Conservation (phyloP, 2,797 vertebrate genomes). For the Acropternis orthonyx region DNA sequence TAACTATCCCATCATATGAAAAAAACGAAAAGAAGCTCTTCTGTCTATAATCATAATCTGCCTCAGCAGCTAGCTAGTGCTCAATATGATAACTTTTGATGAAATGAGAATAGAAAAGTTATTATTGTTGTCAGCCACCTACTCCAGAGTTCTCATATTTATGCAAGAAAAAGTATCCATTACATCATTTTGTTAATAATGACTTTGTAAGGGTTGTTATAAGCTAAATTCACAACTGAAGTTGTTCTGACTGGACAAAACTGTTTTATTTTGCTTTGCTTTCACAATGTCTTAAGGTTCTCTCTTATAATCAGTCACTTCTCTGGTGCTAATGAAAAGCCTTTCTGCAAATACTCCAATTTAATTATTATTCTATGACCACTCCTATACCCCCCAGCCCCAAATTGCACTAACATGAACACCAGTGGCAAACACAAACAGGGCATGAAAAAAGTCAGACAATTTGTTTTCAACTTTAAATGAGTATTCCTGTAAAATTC, state of each 20-base stretch:
- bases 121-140: background rate
- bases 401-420: slow-evolving; percentile 40
- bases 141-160: background rate
- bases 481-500: background rate
- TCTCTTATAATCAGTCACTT: slow-evolving; percentile 15
- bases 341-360: slow-evolving; percentile 7
- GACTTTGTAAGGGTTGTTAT: slow-evolving; percentile 20
- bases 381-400: slow-evolving; percentile 53
- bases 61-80: background rate
- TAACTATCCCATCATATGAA: background rate
- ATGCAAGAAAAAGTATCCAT: slow-evolving; percentile 21
- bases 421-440: slow-evolving; percentile 32
- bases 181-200: slow-evolving; percentile 51
- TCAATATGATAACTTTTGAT: background rate
- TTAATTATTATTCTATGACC: slow-evolving; percentile 40
- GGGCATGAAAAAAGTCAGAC: slow-evolving; percentile 42
- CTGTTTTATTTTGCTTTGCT: slow-evolving; percentile 59
- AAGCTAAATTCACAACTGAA: slow-evolving; percentile 7
- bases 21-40: background rate
- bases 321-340: slow-evolving; percentile 51
- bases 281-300: slow-evolving; percentile 36
- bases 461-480: slow-evolving; percentile 12
- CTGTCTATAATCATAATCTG: background rate
- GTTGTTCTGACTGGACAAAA: slow-evolving; percentile 60
- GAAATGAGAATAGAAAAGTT: background rate